Base-by-base conservation (phyloP, 2,113 vertebrate genomes). In the Nestor notabilis region DNA sequence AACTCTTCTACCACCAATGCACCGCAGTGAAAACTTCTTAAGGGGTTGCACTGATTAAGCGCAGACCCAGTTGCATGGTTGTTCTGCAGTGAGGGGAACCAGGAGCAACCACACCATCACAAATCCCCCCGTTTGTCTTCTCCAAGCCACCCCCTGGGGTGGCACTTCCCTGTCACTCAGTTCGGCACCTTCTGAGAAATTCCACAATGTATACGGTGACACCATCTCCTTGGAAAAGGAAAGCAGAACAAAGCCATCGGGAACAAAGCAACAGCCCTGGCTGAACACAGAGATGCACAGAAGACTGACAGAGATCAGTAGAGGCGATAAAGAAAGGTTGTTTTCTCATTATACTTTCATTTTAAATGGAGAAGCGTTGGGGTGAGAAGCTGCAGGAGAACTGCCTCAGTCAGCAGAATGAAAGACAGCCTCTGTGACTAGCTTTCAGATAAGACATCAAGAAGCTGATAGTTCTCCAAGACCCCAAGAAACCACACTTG, bases 401-500 rank as follows among this genome's bases (percentile, higher is more conserved):
- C 46, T 47, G 86, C 56, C 66, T 95, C 91, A 70, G 71, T 97
- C 90, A 95, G 89, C 89, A 83, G 89, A 91, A 97, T 74, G 89
- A 93, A 69, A 92, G 91, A 91, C 95, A 95, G 83, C 49, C 74
- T 65, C 86, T 55, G 61, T 81, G 90, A 91, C 70, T 92, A 74
- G 81, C 78, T 87, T 91, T 95, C 94, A 85, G 94, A 95, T 94
- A 95, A 97, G 93, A 79, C 87, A 95, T 87, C 80, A 74, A 49
- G 69, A 96, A 97, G 87, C 77, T 95, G 97, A 97, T 95, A 97
- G 70, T 49, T 92, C 94, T 95, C 91, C 87, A 95, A 97, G 91
- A 95, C 94, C 94, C 74, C 5, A 66, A 97, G 92, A 97, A 97
- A 89, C 94, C 74, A 93, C 90, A 91, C 96, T 95, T 92, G 92